Conservation (phyloP, 2,797 vertebrate genomes). For the Furcifer pardalis region DNA sequence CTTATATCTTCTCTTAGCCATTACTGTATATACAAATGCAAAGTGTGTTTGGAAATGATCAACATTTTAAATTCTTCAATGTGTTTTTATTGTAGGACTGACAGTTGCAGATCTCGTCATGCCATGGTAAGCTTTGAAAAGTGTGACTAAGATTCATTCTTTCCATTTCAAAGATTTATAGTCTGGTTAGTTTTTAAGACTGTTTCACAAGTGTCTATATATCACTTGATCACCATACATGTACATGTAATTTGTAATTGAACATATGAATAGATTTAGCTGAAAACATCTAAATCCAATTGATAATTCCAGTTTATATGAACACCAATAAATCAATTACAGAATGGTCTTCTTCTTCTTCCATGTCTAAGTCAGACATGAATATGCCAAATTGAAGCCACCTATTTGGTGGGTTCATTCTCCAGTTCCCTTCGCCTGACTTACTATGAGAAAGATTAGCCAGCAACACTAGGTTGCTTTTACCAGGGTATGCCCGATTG, state of each 20-base stretch:
- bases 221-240: not conserved
- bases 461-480: too few relatives aligned
- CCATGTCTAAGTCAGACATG: too few relatives aligned
- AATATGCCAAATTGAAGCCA: too few relatives aligned
- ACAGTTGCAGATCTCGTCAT: conserved; percentile 84
- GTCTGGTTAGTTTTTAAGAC: not conserved
- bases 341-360: too few relatives aligned
- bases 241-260: not conserved
- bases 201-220: not conserved
- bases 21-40: not conserved
- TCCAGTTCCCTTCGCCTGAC: too few relatives aligned
- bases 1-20: not conserved
- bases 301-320: too few relatives aligned
- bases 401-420: too few relatives aligned
- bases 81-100: conserved; percentile 75
- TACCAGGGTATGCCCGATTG: too few relatives aligned
- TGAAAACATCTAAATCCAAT: too few relatives aligned
- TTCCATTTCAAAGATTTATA: not conserved
- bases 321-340: too few relatives aligned
- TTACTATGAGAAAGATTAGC: too few relatives aligned
- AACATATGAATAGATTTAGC: not conserved
- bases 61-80: not conserved
- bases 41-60: not conserved
- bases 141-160: not conserved
- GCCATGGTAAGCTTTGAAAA: conserved; percentile 80